These are phyloP conservation scores for Bhutanitis thaidina DNA, from an alignment of 2,888 invertebrate species.

Conservation along the genomic window DNA sequence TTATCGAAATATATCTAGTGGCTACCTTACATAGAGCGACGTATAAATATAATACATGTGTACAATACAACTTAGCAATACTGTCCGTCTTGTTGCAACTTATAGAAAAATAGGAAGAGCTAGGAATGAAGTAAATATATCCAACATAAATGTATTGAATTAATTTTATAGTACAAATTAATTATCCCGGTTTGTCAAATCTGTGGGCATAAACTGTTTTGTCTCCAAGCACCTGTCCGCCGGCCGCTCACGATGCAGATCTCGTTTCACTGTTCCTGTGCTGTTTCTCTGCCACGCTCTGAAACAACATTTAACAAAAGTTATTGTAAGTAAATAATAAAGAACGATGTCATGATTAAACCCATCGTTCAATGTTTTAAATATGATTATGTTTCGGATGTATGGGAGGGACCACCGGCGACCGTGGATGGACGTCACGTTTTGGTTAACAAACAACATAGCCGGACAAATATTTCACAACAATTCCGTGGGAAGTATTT, in stretches of 20 bases:
- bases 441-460: no score
- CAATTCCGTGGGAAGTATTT: no score
- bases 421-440: no score
- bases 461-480: no score
- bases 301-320: no score
- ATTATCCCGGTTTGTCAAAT: neutral
- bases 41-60: constrained; percentile 17
- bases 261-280: neutral
- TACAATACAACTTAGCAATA: constrained; percentile 1
- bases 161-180: neutral
- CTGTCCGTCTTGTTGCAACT: neutral
- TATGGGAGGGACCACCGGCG: no score
- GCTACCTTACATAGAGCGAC: neutral
- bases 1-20: neutral
- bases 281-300: neutral
- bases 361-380: no score
- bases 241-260: neutral
- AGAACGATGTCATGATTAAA: no score
- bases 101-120: neutral
- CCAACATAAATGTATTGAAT: neutral
- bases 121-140: no score
- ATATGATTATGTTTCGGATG: no score
- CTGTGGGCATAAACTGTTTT: neutral
- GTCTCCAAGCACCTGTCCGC: neutral
- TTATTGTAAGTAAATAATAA: no score